Evolutionary conservation across 2,888 invertebrate genomes (phyloP).

Genomic region (Terebella lapidaria): DNA sequence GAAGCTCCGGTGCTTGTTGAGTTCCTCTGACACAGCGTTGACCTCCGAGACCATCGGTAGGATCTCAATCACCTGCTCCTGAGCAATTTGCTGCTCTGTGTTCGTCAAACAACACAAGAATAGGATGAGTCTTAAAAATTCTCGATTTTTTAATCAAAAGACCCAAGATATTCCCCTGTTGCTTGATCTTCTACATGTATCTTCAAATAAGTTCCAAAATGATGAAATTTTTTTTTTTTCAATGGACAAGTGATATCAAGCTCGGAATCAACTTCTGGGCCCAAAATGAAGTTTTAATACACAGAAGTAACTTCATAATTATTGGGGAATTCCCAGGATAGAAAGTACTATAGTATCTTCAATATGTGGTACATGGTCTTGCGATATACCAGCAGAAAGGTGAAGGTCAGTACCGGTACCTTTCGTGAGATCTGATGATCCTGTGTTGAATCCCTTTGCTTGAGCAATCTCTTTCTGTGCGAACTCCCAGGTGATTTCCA

Average conservation of each 20-base stretch:
- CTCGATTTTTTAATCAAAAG: not conserved
- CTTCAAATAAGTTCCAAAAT: too few relatives aligned
- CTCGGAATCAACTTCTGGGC: too few relatives aligned
- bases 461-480: slow-evolving; percentile 54
- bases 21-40: slow-evolving; percentile 53
- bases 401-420: too few relatives aligned
- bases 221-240: too few relatives aligned
- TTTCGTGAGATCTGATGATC: slow-evolving; percentile 45
- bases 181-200: too few relatives aligned
- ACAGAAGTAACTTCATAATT: too few relatives aligned
- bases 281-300: too few relatives aligned
- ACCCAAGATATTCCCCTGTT: not conserved
- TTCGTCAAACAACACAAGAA: not conserved
- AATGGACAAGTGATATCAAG: too few relatives aligned
- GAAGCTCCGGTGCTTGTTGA: slow-evolving; percentile 52
- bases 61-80: slow-evolving; percentile 53
- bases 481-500: slow-evolving; percentile 50
- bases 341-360: too few relatives aligned
- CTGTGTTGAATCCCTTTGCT: slow-evolving; percentile 51
- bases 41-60: slow-evolving; percentile 54
- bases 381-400: too few relatives aligned
- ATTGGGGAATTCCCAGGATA: too few relatives aligned
- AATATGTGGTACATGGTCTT: too few relatives aligned
- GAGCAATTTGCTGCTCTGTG: slow-evolving; percentile 52
- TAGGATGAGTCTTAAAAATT: not conserved